Percentiles rank a stretch among this genome's conserved stretches.
Conservation (phyloP, 2,113 vertebrate genomes). For the Mastomys natalensis region DNA sequence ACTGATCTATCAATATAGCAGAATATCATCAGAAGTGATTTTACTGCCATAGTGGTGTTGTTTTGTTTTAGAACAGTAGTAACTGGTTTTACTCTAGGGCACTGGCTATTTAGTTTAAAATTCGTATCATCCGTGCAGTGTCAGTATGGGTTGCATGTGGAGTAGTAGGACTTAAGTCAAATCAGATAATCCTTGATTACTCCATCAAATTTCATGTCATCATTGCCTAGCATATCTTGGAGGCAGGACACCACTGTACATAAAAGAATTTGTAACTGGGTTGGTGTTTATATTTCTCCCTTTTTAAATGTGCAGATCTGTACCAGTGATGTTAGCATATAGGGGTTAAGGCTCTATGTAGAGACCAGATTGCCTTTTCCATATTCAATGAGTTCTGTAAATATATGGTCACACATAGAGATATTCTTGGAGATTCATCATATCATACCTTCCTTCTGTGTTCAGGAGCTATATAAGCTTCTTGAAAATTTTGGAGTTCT, state of each 20-base stretch:
- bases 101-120: neutral
- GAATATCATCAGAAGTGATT: neutral
- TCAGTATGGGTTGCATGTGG: neutral
- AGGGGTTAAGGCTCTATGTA: neutral
- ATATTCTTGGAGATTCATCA: neutral
- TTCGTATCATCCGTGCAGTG: neutral
- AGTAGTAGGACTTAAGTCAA: neutral
- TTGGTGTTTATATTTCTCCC: neutral
- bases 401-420: neutral
- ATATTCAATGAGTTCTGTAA: neutral
- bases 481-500: neutral
- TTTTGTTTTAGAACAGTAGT: neutral
- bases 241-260: neutral
- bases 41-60: neutral
- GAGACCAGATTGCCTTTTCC: neutral
- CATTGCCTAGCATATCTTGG: neutral
- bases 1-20: neutral
- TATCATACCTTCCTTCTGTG: neutral
- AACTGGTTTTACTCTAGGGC: neutral
- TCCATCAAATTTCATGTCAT: neutral
- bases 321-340: neutral
- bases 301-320: neutral
- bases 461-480: neutral
- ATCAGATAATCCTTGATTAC: neutral
- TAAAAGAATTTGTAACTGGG: neutral